A percentile compares a stretch with the other conserved stretches of the same genome.
These are phyloP conservation scores for Agonopterix heracliana DNA, from an alignment of 2,888 invertebrate genomes.

Conservation along the genomic window DNA sequence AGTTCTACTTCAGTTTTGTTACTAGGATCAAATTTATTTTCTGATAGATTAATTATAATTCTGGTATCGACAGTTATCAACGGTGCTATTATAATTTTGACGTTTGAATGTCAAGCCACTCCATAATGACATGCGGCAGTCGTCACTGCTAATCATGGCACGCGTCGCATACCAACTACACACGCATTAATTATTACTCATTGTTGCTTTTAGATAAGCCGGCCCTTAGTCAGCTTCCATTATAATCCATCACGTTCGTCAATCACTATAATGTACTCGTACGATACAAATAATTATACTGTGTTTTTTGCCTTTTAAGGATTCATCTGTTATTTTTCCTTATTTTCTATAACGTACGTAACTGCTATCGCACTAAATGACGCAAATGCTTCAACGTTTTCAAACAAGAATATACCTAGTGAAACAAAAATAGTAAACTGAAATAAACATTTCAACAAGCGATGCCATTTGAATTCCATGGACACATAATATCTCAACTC, in stretches of 20 bases:
- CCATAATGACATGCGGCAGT: constrained; percentile 15
- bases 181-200: constrained; percentile 31
- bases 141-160: constrained; percentile 11
- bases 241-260: constrained; percentile 23
- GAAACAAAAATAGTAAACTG: neutral
- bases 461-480: constrained; percentile 26
- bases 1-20: too few relatives aligned
- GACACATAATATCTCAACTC: constrained; percentile 17
- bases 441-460: constrained; percentile 16
- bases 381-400: too few relatives aligned
- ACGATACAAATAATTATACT: too few relatives aligned
- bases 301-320: too few relatives aligned
- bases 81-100: constrained; percentile 1
- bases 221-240: constrained; percentile 33
- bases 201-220: constrained; percentile 39
- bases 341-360: too few relatives aligned
- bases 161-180: constrained; percentile 8
- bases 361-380: too few relatives aligned
- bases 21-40: too few relatives aligned
- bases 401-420: too few relatives aligned
- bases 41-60: too few relatives aligned
- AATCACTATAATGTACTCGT: constrained; percentile 8
- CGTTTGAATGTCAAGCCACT: constrained; percentile 3
- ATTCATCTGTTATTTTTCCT: too few relatives aligned
- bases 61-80: neutral